Conservation (phyloP, 2,113 vertebrate species). For the Syngnathus floridae region DNA sequence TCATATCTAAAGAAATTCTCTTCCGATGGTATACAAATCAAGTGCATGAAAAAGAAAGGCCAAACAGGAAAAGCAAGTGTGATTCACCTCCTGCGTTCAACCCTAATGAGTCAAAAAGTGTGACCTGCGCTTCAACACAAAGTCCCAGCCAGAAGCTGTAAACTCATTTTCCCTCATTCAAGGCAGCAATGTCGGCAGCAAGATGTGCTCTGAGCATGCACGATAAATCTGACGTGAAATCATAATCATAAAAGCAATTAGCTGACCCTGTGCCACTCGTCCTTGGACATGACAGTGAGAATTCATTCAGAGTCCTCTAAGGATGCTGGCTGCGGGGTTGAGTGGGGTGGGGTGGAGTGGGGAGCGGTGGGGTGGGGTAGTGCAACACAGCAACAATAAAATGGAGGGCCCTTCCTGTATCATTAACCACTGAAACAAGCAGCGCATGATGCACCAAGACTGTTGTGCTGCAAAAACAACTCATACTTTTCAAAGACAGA, state of each 20-base stretch:
- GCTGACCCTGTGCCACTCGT: slow-evolving; percentile 76
- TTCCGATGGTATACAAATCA: slow-evolving; percentile 43
- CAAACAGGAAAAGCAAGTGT: slow-evolving; percentile 60
- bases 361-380: slow-evolving; percentile 42
- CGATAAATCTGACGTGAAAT: slow-evolving; percentile 80
- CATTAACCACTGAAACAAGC: slow-evolving; percentile 72
- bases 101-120: slow-evolving; percentile 72
- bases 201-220: slow-evolving; percentile 72
- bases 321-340: slow-evolving; percentile 58
- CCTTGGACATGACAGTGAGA: slow-evolving; percentile 78
- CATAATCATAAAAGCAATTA: slow-evolving; percentile 83
- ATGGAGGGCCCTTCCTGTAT: slow-evolving; percentile 68
- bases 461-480: slow-evolving; percentile 46
- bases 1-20: slow-evolving; percentile 39
- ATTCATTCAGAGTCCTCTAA: slow-evolving; percentile 75
- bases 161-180: slow-evolving; percentile 67
- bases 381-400: slow-evolving; percentile 78
- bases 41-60: slow-evolving; percentile 42
- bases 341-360: slow-evolving; percentile 42
- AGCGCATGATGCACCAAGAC: slow-evolving; percentile 49
- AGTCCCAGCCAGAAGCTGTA: slow-evolving; percentile 68
- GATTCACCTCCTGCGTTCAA: slow-evolving; percentile 59
- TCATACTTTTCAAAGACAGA: slow-evolving; percentile 43
- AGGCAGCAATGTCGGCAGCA: slow-evolving; percentile 67
- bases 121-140: slow-evolving; percentile 70